A percentile compares a stretch with the other conserved stretches of the same genome.
These are phyloP conservation scores for Ovis aries DNA, from an alignment of 2,113 vertebrate species.

Conservation along the genomic window DNA sequence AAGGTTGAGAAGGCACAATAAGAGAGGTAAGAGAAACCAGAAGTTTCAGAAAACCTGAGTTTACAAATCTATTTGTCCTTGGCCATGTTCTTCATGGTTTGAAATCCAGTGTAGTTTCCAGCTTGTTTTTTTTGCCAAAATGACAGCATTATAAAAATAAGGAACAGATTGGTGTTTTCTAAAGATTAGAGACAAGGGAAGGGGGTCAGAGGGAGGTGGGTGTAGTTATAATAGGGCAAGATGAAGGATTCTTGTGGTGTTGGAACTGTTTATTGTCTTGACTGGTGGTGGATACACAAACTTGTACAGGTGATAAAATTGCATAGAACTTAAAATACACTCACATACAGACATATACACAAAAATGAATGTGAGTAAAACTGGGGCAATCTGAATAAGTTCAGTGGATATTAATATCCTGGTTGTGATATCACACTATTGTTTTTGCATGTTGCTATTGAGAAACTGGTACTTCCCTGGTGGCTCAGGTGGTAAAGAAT, in stretches of 20 bases:
- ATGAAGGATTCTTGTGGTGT: neutral
- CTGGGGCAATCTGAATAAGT: neutral
- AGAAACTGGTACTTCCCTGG: neutral
- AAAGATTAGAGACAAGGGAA: neutral
- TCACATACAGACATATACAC: neutral
- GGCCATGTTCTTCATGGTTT: neutral
- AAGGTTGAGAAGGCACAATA: neutral
- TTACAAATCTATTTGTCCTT: neutral
- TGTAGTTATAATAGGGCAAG: neutral
- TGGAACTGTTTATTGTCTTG: neutral
- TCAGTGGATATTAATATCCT: neutral
- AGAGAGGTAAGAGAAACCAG: neutral
- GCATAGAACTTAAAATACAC: neutral
- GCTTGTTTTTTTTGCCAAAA: neutral
- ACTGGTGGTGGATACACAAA: neutral
- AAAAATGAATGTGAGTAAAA: neutral
- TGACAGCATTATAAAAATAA: neutral
- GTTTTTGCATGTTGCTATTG: neutral
- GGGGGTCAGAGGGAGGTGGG: neutral
- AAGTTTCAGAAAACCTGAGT: neutral
- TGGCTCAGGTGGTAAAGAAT: neutral
- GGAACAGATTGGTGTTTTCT: neutral
- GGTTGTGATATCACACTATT: neutral
- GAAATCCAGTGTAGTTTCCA: neutral
- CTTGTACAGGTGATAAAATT: neutral